Percentiles rank a stretch among this genome's conserved stretches.
Conservation (phyloP, 2,113 vertebrate species). For the Psammodynastes pulverulentus region DNA sequence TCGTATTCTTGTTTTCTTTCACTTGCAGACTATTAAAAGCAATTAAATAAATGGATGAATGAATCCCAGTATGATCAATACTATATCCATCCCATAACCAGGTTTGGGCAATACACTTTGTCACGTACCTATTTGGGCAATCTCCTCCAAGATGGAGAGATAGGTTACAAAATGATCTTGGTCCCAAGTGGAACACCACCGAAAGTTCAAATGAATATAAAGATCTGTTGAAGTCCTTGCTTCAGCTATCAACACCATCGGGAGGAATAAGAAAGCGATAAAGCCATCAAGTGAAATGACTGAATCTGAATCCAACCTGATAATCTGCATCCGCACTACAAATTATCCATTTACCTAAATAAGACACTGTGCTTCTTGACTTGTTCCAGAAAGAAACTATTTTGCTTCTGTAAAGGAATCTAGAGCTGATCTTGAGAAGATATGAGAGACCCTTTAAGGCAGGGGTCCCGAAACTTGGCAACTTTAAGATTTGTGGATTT, state of each 20-base stretch:
- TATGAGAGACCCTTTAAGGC: background rate
- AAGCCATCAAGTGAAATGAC: background rate
- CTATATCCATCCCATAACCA: background rate
- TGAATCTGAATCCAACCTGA: background rate
- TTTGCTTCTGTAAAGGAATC: background rate
- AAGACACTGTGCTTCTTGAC: background rate
- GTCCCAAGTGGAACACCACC: background rate
- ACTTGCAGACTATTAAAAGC: background rate
- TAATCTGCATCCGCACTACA: background rate
- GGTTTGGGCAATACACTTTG: background rate
- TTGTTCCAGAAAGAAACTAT: background rate
- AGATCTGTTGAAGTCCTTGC: background rate
- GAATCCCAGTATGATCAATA: background rate
- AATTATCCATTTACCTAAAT: background rate
- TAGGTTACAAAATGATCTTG: too few species aligned
- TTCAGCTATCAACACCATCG: background rate
- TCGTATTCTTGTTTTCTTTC: background rate
- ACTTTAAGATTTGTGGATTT: too few species aligned
- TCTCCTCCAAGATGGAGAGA: too few species aligned
- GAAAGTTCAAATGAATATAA: background rate
- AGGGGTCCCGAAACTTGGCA: too few species aligned
- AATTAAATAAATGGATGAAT: background rate
- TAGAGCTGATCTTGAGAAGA: background rate
- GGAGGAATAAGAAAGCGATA: background rate
- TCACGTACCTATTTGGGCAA: background rate